phyloP scores from a whole-genome alignment of 2,888 invertebrate species.

The Nyleta sp. region DNA sequence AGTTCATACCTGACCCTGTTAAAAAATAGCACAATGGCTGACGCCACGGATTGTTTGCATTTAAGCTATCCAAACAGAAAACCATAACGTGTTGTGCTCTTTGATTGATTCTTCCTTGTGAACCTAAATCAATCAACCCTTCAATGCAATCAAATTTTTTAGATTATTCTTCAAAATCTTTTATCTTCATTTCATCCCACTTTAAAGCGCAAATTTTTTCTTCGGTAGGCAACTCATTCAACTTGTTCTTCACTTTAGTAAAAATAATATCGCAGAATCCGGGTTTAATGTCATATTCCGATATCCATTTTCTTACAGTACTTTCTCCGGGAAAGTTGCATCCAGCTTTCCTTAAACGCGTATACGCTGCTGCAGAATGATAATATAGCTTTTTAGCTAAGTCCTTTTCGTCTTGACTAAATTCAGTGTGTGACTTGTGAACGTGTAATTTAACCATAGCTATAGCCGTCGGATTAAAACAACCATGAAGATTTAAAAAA shows the following conservation, averaged over 20 bases:
- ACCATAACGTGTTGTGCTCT: conserved; percentile 43
- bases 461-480: conserved; percentile 47
- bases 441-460: conserved; percentile 62
- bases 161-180: conserved; percentile 43
- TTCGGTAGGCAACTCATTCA: not conserved
- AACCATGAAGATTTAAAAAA: conserved; percentile 6
- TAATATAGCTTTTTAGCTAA: not conserved
- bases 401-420: conserved; percentile 50
- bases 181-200: conserved; percentile 57
- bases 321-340: conserved; percentile 46
- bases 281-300: conserved; percentile 42
- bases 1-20: conserved; percentile 7
- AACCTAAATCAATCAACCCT: conserved; percentile 57
- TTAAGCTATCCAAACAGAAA: conserved; percentile 50
- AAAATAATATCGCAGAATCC: conserved; percentile 46
- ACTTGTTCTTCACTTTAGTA: not conserved
- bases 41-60: conserved; percentile 55
- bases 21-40: conserved; percentile 50
- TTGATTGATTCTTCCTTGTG: conserved; percentile 34
- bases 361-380: conserved; percentile 42
- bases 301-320: conserved; percentile 56
- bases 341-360: conserved; percentile 36
- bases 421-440: conserved; percentile 52
- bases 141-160: conserved; percentile 51
- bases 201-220: conserved; percentile 24